These are phyloP conservation scores for Lasioglossum villosulum DNA, from an alignment of 2,888 invertebrate genomes.

Conservation along the genomic window DNA sequence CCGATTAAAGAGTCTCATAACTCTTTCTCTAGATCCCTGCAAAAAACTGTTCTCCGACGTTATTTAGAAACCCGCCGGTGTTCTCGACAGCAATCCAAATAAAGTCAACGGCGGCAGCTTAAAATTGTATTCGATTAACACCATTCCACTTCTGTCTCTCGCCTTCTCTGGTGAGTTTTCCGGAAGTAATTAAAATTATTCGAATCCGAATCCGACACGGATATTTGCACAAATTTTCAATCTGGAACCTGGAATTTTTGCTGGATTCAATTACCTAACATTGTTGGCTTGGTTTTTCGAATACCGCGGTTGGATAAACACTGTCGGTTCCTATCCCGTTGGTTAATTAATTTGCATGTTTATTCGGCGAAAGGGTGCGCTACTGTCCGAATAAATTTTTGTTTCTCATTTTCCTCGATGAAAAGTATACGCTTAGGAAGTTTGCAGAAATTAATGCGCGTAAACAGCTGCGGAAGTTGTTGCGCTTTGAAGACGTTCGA, in stretches of 20 bases:
- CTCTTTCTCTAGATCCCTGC: neutral
- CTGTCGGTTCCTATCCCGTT: neutral
- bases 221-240: conserved; percentile 7
- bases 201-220: neutral
- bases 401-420: neutral
- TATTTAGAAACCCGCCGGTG: neutral
- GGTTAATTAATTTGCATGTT: neutral
- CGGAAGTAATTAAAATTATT: neutral
- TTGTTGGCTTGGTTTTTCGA: neutral
- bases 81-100: neutral
- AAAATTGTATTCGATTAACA: conserved; percentile 4
- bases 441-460: neutral
- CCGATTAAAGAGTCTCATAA: neutral
- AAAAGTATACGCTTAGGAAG: neutral
- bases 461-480: neutral
- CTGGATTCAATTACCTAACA: neutral
- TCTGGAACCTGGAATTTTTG: neutral
- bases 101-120: neutral
- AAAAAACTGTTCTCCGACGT: neutral
- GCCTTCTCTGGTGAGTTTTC: neutral
- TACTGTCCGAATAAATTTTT: neutral
- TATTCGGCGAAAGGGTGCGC: neutral
- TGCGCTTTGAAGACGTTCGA: neutral
- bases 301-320: neutral
- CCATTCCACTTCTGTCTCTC: neutral